Percentiles rank a stretch among this genome's conserved stretches.
Evolutionary conservation across 2,113 vertebrate species (phyloP).

Genomic region (Protobothrops flavoviridis): DNA sequence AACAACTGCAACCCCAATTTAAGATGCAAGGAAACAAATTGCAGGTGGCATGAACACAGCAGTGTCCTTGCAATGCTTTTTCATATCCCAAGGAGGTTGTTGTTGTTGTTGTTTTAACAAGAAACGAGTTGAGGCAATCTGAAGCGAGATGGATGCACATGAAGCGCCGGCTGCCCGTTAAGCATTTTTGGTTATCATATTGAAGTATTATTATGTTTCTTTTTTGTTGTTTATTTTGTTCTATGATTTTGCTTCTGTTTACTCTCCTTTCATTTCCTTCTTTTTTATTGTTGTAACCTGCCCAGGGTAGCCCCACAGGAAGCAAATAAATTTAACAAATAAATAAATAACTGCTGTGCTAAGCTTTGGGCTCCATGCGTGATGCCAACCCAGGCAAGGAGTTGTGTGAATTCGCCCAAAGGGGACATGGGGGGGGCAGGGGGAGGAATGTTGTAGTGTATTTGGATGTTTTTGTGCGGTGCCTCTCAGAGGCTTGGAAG

Average conservation of each 20-base stretch:
- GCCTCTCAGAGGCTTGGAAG: not conserved
- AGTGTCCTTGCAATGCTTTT: not conserved
- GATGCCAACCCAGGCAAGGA: not conserved
- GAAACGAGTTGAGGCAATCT: not conserved
- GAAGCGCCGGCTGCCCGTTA: not conserved
- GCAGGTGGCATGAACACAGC: not conserved
- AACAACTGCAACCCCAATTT: not conserved
- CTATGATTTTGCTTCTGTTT: not conserved
- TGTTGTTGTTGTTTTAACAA: not conserved
- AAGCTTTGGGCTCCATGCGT: not conserved
- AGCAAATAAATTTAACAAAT: not conserved
- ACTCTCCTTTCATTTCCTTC: not conserved
- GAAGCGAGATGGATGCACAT: not conserved
- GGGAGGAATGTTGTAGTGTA: not conserved
- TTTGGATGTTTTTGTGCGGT: not conserved
- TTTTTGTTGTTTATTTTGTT: not conserved
- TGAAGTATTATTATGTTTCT: not conserved
- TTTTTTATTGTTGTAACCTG: not conserved
- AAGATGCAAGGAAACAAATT: not conserved
- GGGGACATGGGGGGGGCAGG: not conserved
- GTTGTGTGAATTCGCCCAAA: not conserved
- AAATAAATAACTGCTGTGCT: not conserved
- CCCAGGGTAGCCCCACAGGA: not conserved
- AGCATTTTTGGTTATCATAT: not conserved
- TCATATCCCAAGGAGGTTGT: not conserved